phyloP scores from a whole-genome alignment of 1,140 invertebrate species.

The Leptinotarsa lineolata region DNA sequence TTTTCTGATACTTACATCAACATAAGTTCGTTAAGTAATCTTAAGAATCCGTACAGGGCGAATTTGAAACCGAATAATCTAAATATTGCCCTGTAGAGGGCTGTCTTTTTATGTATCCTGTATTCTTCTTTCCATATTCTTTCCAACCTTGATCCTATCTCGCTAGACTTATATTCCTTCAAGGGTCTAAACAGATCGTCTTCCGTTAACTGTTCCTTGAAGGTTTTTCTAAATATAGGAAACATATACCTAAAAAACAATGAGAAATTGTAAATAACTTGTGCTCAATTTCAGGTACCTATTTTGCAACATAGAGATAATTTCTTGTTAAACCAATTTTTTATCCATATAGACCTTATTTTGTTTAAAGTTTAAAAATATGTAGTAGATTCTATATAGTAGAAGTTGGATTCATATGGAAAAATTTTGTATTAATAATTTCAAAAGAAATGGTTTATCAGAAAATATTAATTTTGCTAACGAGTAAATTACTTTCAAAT shows the following conservation, averaged over 20 bases:
- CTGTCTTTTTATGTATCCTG: conserved; percentile 51
- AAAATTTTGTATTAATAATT: too few species aligned
- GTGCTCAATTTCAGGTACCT: too few species aligned
- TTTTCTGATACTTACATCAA: conserved; percentile 49
- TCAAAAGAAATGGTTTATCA: too few species aligned
- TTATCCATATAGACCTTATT: too few species aligned
- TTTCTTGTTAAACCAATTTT: too few species aligned
- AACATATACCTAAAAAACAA: conserved; percentile 57
- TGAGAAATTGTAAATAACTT: background rate
- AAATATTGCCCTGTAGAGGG: conserved; percentile 52
- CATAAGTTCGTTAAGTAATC: conserved; percentile 53
- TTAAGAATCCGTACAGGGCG: conserved; percentile 51
- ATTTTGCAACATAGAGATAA: too few species aligned
- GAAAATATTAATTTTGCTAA: too few species aligned
- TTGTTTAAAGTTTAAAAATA: too few species aligned
- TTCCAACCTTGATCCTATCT: conserved; percentile 62
- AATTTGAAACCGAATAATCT: conserved; percentile 55
- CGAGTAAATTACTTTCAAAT: too few species aligned
- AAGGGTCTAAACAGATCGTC: conserved; percentile 65
- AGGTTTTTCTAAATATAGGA: conserved; percentile 60
- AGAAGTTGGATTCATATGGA: too few species aligned
- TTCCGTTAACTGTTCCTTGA: conserved; percentile 61
- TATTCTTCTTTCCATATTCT: conserved; percentile 59
- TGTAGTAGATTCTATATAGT: too few species aligned
- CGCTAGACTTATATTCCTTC: conserved; percentile 61